Percentiles rank a stretch among this genome's conserved stretches.
Evolutionary conservation across 2,113 vertebrate genomes (phyloP).

Genomic region (Amblyopsis rosae): DNA sequence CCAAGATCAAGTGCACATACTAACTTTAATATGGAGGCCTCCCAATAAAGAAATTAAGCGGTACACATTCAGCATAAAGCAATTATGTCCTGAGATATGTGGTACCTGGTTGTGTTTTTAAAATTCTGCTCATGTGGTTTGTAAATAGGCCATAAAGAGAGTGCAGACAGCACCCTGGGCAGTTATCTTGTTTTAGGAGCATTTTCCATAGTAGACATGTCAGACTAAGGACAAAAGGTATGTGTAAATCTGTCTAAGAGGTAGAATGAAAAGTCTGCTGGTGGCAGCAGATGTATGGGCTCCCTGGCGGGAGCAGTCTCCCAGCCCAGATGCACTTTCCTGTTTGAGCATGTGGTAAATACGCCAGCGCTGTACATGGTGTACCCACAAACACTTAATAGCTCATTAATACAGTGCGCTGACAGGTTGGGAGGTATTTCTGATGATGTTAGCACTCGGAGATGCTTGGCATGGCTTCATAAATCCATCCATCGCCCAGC

Average conservation of each 20-base stretch:
- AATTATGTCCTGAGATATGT: conserved; percentile 39
- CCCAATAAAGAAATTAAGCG: conserved; percentile 17
- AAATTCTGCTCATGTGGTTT: conserved; percentile 45
- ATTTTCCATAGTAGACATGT: conserved; percentile 61
- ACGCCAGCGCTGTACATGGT: conserved; percentile 68
- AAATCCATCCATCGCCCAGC: conserved; percentile 55
- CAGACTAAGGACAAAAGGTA: conserved; percentile 67
- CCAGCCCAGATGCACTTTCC: conserved; percentile 68
- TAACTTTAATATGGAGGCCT: conserved; percentile 17
- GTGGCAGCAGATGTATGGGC: conserved; percentile 73
- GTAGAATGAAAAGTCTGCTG: conserved; percentile 51
- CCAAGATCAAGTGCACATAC: conserved; percentile 25
- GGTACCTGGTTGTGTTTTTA: conserved; percentile 48
- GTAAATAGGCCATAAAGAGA: conserved; percentile 35
- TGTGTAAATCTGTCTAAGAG: conserved; percentile 75
- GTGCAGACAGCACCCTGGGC: neutral
- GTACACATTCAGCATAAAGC: conserved; percentile 31
- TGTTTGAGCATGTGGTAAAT: conserved; percentile 62
- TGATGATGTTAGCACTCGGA: conserved; percentile 70
- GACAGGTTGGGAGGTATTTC: conserved; percentile 64
- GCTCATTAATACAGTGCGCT: conserved; percentile 70
- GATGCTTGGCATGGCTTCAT: conserved; percentile 55
- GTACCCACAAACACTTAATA: conserved; percentile 69
- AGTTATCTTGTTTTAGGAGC: conserved; percentile 50
- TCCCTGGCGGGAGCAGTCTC: conserved; percentile 53